Evolutionary conservation across 2,888 invertebrate genomes (phyloP).

Genomic region (Eilema sororculum): DNA sequence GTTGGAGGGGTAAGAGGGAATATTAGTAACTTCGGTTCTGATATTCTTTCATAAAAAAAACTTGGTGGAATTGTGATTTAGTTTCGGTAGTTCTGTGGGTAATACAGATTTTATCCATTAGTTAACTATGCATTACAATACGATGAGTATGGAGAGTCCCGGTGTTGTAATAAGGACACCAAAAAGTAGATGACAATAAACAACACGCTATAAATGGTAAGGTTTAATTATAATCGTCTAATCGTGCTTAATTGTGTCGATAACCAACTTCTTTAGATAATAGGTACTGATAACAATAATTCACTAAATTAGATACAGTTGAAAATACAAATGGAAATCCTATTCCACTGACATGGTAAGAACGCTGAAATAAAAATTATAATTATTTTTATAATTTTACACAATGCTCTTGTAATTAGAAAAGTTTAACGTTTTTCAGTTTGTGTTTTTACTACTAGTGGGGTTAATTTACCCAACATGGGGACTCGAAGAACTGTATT

Average conservation of each 20-base stretch:
- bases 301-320: constrained; percentile 3
- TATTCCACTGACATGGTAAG: constrained; percentile 14
- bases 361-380: background rate
- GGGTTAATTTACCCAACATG: constrained; percentile 52
- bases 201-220: constrained; percentile 1
- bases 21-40: no score
- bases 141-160: no score
- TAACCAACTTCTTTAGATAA: constrained; percentile 7
- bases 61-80: no score
- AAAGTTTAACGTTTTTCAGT: constrained; percentile 53
- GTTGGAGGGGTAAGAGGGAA: no score
- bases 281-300: constrained; percentile 7
- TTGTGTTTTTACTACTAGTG: constrained; percentile 49
- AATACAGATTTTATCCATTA: no score
- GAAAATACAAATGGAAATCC: background rate
- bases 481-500: constrained; percentile 48
- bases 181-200: no score
- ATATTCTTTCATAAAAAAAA: no score
- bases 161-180: no score
- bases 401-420: no score
- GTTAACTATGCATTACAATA: no score
- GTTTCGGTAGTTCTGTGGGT: no score
- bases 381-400: background rate
- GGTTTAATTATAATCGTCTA: constrained; percentile 7
- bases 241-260: constrained; percentile 1